These are phyloP conservation scores for Setophaga coronata DNA, from an alignment of 2,113 vertebrate genomes.

Conservation along the genomic window DNA sequence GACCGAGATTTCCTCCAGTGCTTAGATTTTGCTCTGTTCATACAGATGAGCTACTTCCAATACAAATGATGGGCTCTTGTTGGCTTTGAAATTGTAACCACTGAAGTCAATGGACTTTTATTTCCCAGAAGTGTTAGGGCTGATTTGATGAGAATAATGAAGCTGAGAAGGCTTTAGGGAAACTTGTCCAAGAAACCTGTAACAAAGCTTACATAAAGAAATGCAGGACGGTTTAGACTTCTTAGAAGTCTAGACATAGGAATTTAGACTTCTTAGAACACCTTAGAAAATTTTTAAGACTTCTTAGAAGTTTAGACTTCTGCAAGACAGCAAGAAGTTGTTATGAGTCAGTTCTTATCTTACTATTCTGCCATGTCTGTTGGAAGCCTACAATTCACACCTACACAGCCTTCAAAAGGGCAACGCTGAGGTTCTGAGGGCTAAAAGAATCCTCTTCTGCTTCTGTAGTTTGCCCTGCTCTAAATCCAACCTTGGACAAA, in stretches of 20 bases:
- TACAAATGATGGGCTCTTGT: rapidly evolving
- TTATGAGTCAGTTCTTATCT: neutral
- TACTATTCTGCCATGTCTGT: neutral
- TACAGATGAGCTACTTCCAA: neutral
- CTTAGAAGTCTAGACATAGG: too few relatives aligned
- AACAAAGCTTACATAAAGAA: neutral
- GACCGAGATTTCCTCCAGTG: neutral
- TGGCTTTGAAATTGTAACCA: neutral
- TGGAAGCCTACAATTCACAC: neutral
- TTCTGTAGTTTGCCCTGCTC: neutral
- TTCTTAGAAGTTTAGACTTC: neutral
- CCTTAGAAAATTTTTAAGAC: neutral
- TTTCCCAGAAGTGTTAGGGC: neutral
- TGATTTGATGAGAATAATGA: neutral
- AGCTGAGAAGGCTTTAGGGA: neutral
- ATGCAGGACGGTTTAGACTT: neutral
- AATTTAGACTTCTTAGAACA: neutral
- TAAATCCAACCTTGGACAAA: neutral
- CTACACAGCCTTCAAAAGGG: rapidly evolving
- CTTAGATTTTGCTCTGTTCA: neutral
- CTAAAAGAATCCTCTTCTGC: neutral
- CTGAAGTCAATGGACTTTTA: neutral
- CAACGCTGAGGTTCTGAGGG: neutral
- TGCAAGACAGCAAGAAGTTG: neutral
- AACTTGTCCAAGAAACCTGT: neutral